Base-by-base conservation (phyloP, 2,797 vertebrate genomes). In the Coregonus suidteri region DNA sequence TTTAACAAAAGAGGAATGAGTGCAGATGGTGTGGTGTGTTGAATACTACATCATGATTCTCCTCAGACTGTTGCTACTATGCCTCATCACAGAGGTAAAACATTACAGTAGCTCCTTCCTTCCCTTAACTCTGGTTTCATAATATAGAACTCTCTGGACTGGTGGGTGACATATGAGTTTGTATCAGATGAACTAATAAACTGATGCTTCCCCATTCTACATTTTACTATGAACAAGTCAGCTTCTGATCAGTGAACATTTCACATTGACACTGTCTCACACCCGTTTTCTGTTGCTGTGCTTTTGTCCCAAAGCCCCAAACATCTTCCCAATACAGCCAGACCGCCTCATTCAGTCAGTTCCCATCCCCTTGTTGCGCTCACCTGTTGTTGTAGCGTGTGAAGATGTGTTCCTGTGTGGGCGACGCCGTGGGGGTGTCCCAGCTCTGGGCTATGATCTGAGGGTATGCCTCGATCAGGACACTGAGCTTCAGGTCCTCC, bases 391-490 rank as follows among this genome's bases (percentile, higher is more conserved):
- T 94, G 83, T 93, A 90, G 82, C 51, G 81, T 86, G 90, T 84
- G 83, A 93, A 86, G 59, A 73, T 90, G 31, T 87, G 79, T 69
- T 93, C 92, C 70, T 92, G 91, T 3, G 89, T 87, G 68, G 91
- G 90, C 0, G 76, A 86, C 30, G 88, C 84, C 3, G 84, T 87
- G 0, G 93, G 93, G 0, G 90, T 93, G 75, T 83, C 76, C 94
- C 94, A 95, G n/a, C 41, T 71, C 67, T 94, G 88, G 77, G 88
- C 86, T 3, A 84, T 88, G 35, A 97, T 93, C 47, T 82, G 76
- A 1, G 98, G 98, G 73, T 98, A 99, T 5, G 98, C 96, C 59
- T 98, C 94, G 5, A 97, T 90, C 30, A 87, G 62, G 53, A 98
- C 95, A 0, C 71, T 83, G 30, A 99, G 93, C 75, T 93, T 76